A percentile compares a stretch with the other conserved stretches of the same genome.
These are phyloP conservation scores for Coregonus suidteri DNA, from an alignment of 2,797 vertebrate species.

Conservation along the genomic window DNA sequence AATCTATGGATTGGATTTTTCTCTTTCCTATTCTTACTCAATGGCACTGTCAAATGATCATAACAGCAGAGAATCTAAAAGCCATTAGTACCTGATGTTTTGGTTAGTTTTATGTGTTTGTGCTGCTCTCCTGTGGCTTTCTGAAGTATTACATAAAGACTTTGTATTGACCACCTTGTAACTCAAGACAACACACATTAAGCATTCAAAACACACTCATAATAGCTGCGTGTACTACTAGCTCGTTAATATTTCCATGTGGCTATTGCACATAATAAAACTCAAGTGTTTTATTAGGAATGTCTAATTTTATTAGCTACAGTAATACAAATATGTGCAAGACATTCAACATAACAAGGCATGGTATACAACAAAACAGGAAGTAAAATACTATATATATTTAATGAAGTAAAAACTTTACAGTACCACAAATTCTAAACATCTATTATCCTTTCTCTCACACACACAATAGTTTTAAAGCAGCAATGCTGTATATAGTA, in stretches of 20 bases:
- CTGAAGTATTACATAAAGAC: not conserved
- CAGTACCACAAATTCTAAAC: not conserved
- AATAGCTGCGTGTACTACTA: not conserved
- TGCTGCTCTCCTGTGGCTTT: conserved; percentile 19
- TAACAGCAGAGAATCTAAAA: not conserved
- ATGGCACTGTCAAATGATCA: not conserved
- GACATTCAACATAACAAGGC: conserved; percentile 2
- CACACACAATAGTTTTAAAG: not conserved
- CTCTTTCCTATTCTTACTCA: not conserved
- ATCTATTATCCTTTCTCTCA: not conserved
- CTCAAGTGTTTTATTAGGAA: not conserved
- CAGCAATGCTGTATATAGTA: not conserved
- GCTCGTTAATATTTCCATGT: not conserved
- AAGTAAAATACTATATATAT: not conserved
- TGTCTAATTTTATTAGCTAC: conserved; percentile 4
- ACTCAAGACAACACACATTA: not conserved
- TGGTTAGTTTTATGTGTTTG: not conserved
- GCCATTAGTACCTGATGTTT: not conserved
- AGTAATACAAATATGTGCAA: conserved; percentile 7
- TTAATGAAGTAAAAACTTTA: not conserved
- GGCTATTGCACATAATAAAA: not conserved
- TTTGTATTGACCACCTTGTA: not conserved
- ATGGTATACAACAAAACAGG: conserved; percentile 5
- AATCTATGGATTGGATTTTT: not conserved
- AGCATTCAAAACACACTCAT: not conserved